Percentiles rank a stretch among this genome's conserved stretches.
phyloP scores from a whole-genome alignment of 2,888 invertebrate species.

The Perizoma flavofasciatum region DNA sequence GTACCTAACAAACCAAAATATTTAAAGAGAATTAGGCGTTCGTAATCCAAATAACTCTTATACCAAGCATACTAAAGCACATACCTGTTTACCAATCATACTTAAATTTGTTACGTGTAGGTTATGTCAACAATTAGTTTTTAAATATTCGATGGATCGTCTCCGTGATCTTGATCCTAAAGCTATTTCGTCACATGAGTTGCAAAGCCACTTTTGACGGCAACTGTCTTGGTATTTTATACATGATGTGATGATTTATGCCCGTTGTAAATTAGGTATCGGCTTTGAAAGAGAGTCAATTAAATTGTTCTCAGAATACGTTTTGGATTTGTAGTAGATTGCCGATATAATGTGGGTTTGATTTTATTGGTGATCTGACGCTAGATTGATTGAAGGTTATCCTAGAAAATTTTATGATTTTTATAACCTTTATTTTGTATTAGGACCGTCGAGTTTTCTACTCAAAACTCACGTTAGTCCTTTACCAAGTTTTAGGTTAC shows the following conservation, averaged over 20 bases:
- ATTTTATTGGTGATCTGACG: slow-evolving; percentile 20
- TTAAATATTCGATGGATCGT: too few species aligned
- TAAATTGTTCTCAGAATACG: slow-evolving; percentile 42
- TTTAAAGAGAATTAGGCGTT: too few species aligned
- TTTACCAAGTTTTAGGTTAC: too few species aligned
- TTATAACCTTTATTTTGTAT: background rate
- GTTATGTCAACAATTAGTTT: too few species aligned
- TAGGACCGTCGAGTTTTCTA: too few species aligned
- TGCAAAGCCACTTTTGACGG: slow-evolving; percentile 16
- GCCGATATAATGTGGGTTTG: slow-evolving; percentile 24
- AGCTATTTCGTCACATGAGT: background rate
- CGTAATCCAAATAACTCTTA: too few species aligned
- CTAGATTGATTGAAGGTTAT: slow-evolving; percentile 17
- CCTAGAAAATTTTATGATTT: background rate
- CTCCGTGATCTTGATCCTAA: too few species aligned
- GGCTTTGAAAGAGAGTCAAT: slow-evolving; percentile 45
- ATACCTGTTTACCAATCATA: too few species aligned
- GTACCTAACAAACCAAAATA: too few species aligned
- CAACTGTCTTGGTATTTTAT: slow-evolving; percentile 43
- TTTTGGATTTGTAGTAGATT: slow-evolving; percentile 23
- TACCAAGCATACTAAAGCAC: too few species aligned
- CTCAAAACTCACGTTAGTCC: too few species aligned
- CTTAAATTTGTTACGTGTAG: too few species aligned
- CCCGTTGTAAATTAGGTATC: slow-evolving; percentile 48
- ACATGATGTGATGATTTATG: slow-evolving; percentile 58